These are phyloP conservation scores for Carassius carassius DNA, from an alignment of 2,113 vertebrate genomes.

Conservation along the genomic window DNA sequence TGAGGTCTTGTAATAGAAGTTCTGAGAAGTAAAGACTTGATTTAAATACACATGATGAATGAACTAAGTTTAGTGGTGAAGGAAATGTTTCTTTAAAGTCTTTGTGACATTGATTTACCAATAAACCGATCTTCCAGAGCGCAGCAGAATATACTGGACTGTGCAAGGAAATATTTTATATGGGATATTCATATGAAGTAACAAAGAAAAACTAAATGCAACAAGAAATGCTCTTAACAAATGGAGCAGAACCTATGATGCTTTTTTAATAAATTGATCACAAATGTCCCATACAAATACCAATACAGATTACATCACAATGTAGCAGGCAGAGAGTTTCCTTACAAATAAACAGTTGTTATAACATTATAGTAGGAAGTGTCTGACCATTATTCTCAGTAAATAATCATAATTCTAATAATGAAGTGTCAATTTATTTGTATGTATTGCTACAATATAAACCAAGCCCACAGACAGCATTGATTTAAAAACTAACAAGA, in stretches of 20 bases:
- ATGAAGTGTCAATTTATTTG: neutral
- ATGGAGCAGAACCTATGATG: neutral
- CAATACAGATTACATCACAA: neutral
- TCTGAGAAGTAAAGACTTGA: neutral
- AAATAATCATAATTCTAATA: neutral
- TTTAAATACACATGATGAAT: neutral
- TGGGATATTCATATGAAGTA: neutral
- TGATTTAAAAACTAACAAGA: constrained; percentile 46
- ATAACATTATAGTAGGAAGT: neutral
- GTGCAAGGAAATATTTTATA: neutral
- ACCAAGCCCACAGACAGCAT: neutral
- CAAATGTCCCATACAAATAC: neutral
- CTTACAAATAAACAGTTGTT: neutral
- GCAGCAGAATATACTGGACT: neutral
- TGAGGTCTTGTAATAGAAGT: constrained; percentile 31
- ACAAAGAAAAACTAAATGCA: neutral
- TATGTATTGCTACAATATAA: neutral
- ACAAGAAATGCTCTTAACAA: neutral
- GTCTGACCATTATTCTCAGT: neutral
- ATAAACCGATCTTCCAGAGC: neutral
- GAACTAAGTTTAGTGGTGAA: neutral
- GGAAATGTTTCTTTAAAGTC: neutral
- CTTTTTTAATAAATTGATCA: neutral
- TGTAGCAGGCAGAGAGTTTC: neutral
- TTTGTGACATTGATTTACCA: neutral